phyloP scores from a whole-genome alignment of 2,888 invertebrate species.

The Campoplex capitator region DNA sequence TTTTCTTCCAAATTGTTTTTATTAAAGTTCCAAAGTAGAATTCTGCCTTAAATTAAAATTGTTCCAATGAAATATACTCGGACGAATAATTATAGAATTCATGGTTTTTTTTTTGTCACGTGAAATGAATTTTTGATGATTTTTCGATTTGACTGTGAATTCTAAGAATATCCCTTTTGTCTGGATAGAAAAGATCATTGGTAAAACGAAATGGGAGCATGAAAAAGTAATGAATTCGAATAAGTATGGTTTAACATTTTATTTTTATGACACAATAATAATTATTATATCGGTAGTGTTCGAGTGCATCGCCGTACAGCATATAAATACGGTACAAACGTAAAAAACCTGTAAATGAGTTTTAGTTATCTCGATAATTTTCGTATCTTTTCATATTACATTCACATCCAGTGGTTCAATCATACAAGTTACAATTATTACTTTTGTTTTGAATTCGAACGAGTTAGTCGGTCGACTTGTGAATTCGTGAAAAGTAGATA shows the following conservation, averaged over 20 bases:
- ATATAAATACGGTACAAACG: constrained; percentile 83
- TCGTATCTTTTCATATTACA: constrained; percentile 61
- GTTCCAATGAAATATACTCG: too few species aligned
- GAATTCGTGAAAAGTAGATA: constrained; percentile 4
- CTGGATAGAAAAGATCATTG: too few species aligned
- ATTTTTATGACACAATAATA: constrained; percentile 82
- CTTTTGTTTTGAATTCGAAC: constrained; percentile 41
- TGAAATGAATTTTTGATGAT: too few species aligned
- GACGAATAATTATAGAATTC: too few species aligned
- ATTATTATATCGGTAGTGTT: constrained; percentile 79
- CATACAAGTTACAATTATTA: constrained; percentile 56
- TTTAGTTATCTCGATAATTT: background rate
- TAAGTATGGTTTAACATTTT: constrained; percentile 72
- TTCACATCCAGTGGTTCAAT: constrained; percentile 69
- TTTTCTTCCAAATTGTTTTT: too few species aligned
- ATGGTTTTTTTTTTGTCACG: too few species aligned
- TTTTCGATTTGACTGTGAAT: background rate
- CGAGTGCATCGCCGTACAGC: constrained; percentile 80
- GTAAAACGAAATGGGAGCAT: background rate
- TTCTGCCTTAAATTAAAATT: too few species aligned
- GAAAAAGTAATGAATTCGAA: background rate
- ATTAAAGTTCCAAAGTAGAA: too few species aligned
- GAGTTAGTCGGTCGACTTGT: background rate
- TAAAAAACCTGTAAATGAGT: constrained; percentile 81
- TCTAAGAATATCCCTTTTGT: background rate